Base-by-base conservation (phyloP, 2,888 invertebrate genomes). In the Drosophila neonasuta region DNA sequence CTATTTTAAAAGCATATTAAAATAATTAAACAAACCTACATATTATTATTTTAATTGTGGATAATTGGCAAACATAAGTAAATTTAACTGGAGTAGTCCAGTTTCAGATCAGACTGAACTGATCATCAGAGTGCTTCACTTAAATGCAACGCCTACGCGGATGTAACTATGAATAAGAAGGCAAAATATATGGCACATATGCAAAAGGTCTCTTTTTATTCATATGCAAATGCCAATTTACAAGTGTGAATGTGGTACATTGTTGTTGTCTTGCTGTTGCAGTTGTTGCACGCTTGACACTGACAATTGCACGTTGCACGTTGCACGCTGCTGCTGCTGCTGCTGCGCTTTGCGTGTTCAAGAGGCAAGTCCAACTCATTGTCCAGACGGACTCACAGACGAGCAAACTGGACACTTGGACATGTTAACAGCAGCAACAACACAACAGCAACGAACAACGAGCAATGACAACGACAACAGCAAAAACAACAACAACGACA, bases 401-500 rank as follows among this genome's bases (percentile, higher is more conserved):
- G 24, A 34, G 48, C 55, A 57, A 57, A 60, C 44, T 46, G 42
- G 46, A 66, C 66, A 68, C 71, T 51, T 80, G 83, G 79, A 80
- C 73, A 87, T 68, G 86, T 82, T 81, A 85, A 83, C 80, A 87
- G 73, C 80, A 79, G 70, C 79, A 68, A 60, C 68, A 80, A 68
- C 71, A 66, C 46, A 50, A 50, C 39, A 49, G 32, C 50, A 50
- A 42, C 39, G 48, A 44, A 29, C 39, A 41, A 10, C 13, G 39
- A 39, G 13, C 17, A 54, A 24, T 39, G n/a, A 48, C 32, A 32
- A 32, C 32, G 6, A 24, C n/a, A 36, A 17, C 30, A 39, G 20
- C 30, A 44, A 45, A 49, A 55, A 42, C 29, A 63, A 36, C 59
- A 57, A 32, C 42, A 44, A 41, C 11, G 46, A 61, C 56, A 73